Conservation (phyloP, 1,140 invertebrate genomes). For the Drosophila mayri region DNA sequence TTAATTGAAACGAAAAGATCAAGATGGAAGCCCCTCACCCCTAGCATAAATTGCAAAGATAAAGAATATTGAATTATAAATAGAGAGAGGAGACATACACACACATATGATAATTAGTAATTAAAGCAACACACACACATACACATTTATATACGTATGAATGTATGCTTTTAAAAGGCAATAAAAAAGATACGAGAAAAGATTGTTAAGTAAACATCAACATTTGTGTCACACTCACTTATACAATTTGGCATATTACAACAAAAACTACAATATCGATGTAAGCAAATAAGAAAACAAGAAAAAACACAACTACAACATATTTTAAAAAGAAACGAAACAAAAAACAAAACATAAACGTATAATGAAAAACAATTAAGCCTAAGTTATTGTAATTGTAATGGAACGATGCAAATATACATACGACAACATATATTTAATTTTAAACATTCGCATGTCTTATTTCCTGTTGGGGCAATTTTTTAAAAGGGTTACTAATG, state of each 20-base stretch:
- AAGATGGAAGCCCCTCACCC: conserved; percentile 20
- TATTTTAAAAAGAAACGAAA: conserved; percentile 37
- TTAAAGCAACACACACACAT: conserved; percentile 20
- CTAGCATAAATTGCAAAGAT: conserved; percentile 50
- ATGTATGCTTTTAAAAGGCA: conserved; percentile 54
- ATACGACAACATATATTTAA: conserved; percentile 64
- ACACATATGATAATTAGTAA: conserved; percentile 63
- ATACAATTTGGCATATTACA: conserved; percentile 72
- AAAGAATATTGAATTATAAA: conserved; percentile 26
- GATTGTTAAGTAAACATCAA: conserved; percentile 12
- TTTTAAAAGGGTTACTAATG: neutral
- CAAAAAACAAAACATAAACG: conserved; percentile 26
- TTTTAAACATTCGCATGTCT: conserved; percentile 33
- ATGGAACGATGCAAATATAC: conserved; percentile 82
- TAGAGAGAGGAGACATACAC: conserved; percentile 9
- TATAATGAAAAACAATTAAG: conserved; percentile 40
- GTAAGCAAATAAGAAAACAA: conserved; percentile 57
- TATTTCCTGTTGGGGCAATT: neutral
- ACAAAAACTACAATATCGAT: conserved; percentile 59
- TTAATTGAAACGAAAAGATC: conserved; percentile 16
- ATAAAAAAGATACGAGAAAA: conserved; percentile 1
- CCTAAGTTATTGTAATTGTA: conserved; percentile 76
- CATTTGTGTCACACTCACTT: conserved; percentile 40
- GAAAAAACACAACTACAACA: conserved; percentile 21
- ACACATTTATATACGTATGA: conserved; percentile 26